Conservation (phyloP, 2,797 vertebrate genomes). For the Sebastolobus altivelis region DNA sequence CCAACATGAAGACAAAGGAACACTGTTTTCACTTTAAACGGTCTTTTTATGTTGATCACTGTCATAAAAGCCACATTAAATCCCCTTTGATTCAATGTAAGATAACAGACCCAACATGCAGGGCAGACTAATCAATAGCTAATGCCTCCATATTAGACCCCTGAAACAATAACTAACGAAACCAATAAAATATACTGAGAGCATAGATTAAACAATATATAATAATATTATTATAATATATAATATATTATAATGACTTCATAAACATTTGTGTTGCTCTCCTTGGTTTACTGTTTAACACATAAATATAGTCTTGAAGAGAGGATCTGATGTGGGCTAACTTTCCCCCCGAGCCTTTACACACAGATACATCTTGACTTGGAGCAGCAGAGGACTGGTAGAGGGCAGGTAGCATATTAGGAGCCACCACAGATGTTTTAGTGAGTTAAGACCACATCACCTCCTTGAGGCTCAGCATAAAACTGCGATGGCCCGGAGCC, state of each 20-base stretch:
- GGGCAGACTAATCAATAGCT: not conserved
- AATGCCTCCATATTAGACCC: constrained; percentile 2
- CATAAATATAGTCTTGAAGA: constrained; percentile 4
- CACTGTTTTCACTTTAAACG: not conserved
- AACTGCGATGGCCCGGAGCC: constrained; percentile 5
- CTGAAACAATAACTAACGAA: constrained; percentile 21
- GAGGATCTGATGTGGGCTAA: not conserved
- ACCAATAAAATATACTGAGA: not conserved
- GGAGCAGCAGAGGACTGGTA: constrained; percentile 1
- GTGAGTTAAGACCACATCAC: constrained; percentile 27
- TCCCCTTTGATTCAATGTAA: not conserved
- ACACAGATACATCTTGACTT: constrained; percentile 8
- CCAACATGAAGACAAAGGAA: not conserved
- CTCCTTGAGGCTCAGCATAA: constrained; percentile 22
- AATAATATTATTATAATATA: too few relatives aligned
- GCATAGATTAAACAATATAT: not conserved
- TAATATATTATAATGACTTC: constrained; percentile 9
- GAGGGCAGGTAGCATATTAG: not conserved
- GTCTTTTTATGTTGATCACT: not conserved
- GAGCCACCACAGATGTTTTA: constrained; percentile 27
- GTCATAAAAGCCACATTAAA: not conserved
- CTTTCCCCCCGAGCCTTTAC: not conserved
- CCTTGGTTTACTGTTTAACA: not conserved
- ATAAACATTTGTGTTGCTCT: constrained; percentile 22
- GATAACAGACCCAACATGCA: not conserved